Evolutionary conservation across 2,888 invertebrate genomes (phyloP), one percentile per base, ranked within the genome.

Genomic region (Campoplex nolae): DNA sequence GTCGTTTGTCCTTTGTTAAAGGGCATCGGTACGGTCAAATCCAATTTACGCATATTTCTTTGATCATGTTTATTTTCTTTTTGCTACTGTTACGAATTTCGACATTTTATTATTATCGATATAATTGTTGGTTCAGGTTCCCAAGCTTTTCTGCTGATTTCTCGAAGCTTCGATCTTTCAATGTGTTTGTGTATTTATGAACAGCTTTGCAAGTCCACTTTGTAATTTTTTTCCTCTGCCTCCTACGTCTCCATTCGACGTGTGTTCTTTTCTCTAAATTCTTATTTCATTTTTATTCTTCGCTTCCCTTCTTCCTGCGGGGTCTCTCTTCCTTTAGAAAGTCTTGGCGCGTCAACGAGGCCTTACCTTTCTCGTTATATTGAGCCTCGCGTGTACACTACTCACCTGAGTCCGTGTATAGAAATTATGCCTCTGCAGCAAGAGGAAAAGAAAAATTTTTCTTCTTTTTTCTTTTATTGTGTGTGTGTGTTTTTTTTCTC

Each of bases 11-110:
- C 88, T 92, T 93, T 94, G 90, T 93, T 84, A 89, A 87, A 89
- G 91, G 90, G 92, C 92, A 92, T 93, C 91, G 90, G 91, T 90
- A 91, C 91, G 91, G 90, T 91, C 91, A 92, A 93, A 93, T 94
- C 92, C 92, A 92, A 92, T 93, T 92, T 92, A 90, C 90, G 88
- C 56, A 74, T 86, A 70, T 65, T 13, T 58, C 3, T 28, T 32
- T 45, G 28, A 23, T 48, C 18, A 62, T 48, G 18, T 51, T 65
- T 51, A 67, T 75, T 77, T 48, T 67, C 23, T 62, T 38, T 3
- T 65, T 76, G 3, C 32, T 65, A 38, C 42, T 76, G 23, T 18
- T 65, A 65, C 28, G 13, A 58, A 32, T 13, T 32, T 58, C 1
- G 13, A 28, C 3, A 13, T 58, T 32, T 65, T 65, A 71, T 73